Evolutionary conservation across 1,140 invertebrate species (phyloP), one percentile per base, ranked within the genome.

Genomic region (Polypedilum pembai): DNA sequence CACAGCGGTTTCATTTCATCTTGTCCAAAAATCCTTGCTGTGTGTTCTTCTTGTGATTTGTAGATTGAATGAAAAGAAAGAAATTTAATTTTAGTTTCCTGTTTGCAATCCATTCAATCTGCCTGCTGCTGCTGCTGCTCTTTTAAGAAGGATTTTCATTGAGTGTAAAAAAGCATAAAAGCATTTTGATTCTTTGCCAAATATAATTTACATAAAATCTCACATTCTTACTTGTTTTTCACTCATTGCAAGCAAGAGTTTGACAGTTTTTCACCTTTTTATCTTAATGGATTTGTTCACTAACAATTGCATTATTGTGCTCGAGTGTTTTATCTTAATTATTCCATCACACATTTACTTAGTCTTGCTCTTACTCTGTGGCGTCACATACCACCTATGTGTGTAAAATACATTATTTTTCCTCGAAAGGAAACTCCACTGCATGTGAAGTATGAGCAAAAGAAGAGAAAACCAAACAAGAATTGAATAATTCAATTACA

Each of bases 161-260:
- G 17, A 18, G 65, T 20, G 65, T n/a, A 56, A 56, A 33, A 56
- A 56, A 56, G 45, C 45, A 69, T 69, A 69, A 69, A 69, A 69
- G 65, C 65, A 33, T 69, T 69, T 69, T 69, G 65, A 69, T 69
- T 69, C 65, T 8, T 69, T 69, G 65, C 65, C 65, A 69, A 69
- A 69, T 20, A 69, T 8, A 69, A 69, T 69, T 69, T 69, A 69
- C 65, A 69, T 69, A 69, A 69, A 69, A n/a, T 69, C 17, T 20
- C 65, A 69, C 17, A 18, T 21, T 15, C n/a, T 17, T 56, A 18
- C 65, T 69, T 18, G 17, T 33, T 33, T 33, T 33, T 33, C 24
- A 3, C 24, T 33, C 1, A 33, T 1, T 17, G 18, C 17, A 69
- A 21, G n/a, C 20, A 69, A 18, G 18, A 69, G 65, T 56, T n/a